A percentile compares a stretch with the other conserved stretches of the same genome.
Conservation (phyloP, 2,888 invertebrate species). For the Epirrhoe tristata region DNA sequence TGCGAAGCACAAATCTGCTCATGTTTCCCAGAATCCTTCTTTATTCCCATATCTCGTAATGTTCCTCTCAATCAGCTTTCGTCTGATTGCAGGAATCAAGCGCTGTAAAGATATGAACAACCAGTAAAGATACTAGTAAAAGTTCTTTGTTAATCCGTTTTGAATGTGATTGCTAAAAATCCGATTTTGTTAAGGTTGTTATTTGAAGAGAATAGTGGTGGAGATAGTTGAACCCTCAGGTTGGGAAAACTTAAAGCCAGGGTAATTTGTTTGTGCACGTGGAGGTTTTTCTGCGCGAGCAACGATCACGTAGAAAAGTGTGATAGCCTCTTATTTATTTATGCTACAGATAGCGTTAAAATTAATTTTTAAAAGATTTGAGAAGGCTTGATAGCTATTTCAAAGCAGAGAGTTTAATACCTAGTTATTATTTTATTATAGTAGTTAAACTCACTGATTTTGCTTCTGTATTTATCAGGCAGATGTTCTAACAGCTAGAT, state of each 20-base stretch:
- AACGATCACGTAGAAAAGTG: background rate
- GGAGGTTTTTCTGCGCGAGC: background rate
- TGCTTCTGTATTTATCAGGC: too few species aligned
- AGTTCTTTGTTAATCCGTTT: background rate
- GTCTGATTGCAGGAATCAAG: constrained; percentile 20
- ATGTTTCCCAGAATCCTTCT: constrained; percentile 12
- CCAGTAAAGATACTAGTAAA: background rate
- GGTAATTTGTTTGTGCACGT: background rate
- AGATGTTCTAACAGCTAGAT: too few species aligned
- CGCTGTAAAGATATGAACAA: constrained; percentile 1
- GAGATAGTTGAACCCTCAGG: background rate
- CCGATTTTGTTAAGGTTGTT: background rate
- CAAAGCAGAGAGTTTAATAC: too few species aligned
- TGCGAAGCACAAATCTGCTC: constrained; percentile 6
- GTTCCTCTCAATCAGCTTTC: constrained; percentile 21
- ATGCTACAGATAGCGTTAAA: too few species aligned
- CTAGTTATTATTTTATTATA: too few species aligned
- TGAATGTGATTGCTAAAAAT: background rate
- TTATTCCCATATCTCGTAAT: constrained; percentile 14
- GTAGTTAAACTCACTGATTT: too few species aligned
- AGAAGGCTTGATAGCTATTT: too few species aligned
- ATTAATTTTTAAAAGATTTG: too few species aligned
- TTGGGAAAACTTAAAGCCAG: background rate
- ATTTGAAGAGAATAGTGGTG: background rate
- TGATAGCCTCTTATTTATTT: too few species aligned